A percentile compares a stretch with the other conserved stretches of the same genome.
Conservation (phyloP, 2,888 invertebrate genomes). For the Netelia inedita region DNA sequence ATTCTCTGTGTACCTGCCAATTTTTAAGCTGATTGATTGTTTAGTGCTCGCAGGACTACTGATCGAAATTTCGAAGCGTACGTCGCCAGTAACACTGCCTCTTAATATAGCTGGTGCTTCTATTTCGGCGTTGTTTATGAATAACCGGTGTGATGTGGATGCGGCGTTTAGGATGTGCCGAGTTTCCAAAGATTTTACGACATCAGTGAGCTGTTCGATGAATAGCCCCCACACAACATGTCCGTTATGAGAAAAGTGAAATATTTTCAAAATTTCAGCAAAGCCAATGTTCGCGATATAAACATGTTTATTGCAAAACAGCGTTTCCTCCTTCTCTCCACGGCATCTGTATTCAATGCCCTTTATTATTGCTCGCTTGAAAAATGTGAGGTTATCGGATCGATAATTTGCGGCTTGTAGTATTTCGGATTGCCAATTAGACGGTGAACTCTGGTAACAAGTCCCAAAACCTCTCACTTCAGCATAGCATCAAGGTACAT, state of each 20-base stretch:
- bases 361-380: conserved; percentile 27
- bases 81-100: no score
- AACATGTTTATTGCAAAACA: conserved; percentile 19
- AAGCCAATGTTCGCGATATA: conserved; percentile 14
- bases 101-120: conserved; percentile 18
- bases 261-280: conserved; percentile 24
- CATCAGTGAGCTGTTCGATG: background rate
- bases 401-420: conserved; percentile 17
- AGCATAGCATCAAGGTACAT: background rate
- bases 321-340: conserved; percentile 7
- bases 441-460: background rate
- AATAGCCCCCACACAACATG: conserved; percentile 9
- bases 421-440: conserved; percentile 24
- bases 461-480: conserved; percentile 7
- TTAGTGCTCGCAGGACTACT: no score
- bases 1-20: no score
- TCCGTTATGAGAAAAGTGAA: conserved; percentile 10
- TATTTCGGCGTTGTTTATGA: conserved; percentile 14
- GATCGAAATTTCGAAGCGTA: no score
- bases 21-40: no score
- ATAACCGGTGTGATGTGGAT: conserved; percentile 10
- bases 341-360: conserved; percentile 23
- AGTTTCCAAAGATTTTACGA: conserved; percentile 1
- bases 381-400: conserved; percentile 3
- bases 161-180: conserved; percentile 16